These are phyloP conservation scores for Stercorarius parasiticus DNA, from an alignment of 2,113 vertebrate genomes.

Conservation along the genomic window DNA sequence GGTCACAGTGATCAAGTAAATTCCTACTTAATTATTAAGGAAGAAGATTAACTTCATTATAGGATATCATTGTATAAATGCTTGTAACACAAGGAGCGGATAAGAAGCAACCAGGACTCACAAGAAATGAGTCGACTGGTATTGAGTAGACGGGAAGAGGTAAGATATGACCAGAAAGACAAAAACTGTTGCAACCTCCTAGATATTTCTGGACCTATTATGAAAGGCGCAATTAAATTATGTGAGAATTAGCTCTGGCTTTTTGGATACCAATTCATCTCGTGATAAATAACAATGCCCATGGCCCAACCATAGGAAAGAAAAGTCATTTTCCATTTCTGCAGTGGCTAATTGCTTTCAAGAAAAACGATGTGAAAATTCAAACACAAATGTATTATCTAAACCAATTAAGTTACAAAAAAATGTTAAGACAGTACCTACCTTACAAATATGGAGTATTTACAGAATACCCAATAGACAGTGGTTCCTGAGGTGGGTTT, in stretches of 20 bases:
- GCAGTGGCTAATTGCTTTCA: background rate
- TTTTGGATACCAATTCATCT: background rate
- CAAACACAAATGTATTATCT: background rate
- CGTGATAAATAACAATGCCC: background rate
- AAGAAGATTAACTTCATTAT: background rate
- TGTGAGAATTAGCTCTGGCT: background rate
- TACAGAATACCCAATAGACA: background rate
- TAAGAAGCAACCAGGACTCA: background rate
- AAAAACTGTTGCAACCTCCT: background rate
- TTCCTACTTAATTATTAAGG: slow-evolving; percentile 9
- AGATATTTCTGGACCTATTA: background rate
- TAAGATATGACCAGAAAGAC: background rate
- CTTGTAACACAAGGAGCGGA: background rate
- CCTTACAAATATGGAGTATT: background rate
- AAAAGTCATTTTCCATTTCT: background rate
- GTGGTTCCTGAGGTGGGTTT: background rate
- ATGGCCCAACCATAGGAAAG: background rate
- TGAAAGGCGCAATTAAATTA: background rate
- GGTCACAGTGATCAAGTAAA: background rate
- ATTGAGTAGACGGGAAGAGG: background rate
- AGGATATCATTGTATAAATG: background rate
- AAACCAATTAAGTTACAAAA: background rate
- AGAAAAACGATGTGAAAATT: background rate
- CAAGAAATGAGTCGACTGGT: background rate
- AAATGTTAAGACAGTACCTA: background rate